Evolutionary conservation across 2,113 vertebrate species (phyloP).

Genomic region (Entomyzon cyanotis): DNA sequence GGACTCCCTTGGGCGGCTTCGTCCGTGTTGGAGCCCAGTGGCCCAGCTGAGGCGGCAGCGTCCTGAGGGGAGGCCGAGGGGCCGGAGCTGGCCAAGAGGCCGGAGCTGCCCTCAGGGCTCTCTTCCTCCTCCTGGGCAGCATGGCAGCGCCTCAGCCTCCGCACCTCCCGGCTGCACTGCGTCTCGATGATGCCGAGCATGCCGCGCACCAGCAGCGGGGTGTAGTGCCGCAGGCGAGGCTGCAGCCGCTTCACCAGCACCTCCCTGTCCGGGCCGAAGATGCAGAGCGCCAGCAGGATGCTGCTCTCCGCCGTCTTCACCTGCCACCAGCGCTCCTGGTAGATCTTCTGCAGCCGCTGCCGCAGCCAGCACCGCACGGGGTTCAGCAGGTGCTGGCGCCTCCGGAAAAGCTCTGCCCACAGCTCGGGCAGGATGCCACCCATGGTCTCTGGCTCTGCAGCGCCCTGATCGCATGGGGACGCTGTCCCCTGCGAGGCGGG

Average conservation of each 20-base stretch:
- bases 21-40: background rate
- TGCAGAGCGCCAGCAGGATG: background rate
- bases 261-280: background rate
- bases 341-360: background rate
- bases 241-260: background rate
- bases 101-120: no score
- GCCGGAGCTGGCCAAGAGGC: no score
- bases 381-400: background rate
- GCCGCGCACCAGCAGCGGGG: fast-evolving
- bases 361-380: background rate
- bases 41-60: background rate
- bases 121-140: background rate
- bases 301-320: fast-evolving
- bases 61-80: background rate
- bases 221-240: background rate
- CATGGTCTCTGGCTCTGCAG: background rate
- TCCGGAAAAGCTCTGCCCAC: background rate
- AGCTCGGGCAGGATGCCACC: background rate
- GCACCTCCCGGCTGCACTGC: background rate
- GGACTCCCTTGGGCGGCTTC: fast-evolving
- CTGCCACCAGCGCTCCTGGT: background rate
- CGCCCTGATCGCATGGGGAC: background rate
- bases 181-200: background rate
- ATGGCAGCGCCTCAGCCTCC: background rate
- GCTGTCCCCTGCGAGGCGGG: fast-evolving